Conservation (phyloP, 2,797 vertebrate species). For the Neosalanx taihuensis region DNA sequence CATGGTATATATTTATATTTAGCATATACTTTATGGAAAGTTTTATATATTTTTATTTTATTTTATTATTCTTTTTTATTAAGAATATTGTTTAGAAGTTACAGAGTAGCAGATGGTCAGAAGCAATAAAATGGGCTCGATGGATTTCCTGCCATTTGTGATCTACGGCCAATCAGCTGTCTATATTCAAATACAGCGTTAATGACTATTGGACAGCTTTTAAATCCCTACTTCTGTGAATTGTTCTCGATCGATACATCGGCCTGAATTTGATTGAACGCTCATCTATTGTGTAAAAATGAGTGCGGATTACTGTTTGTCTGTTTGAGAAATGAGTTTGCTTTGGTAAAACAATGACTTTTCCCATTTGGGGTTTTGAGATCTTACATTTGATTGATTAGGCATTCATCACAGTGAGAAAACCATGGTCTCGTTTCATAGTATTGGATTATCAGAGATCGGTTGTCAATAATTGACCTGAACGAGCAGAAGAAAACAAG, state of each 20-base stretch:
- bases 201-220: conserved; percentile 65
- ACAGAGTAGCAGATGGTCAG: conserved; percentile 20
- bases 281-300: conserved; percentile 63
- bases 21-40: not conserved
- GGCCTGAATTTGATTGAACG: conserved; percentile 69
- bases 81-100: not conserved
- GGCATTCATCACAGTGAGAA: conserved; percentile 33
- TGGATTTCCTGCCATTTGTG: conserved; percentile 72
- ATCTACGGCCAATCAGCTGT: conserved; percentile 69
- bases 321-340: conserved; percentile 55
- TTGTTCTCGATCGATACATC: conserved; percentile 69
- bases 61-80: too few species aligned
- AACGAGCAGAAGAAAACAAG: not conserved
- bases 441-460: conserved; percentile 34
- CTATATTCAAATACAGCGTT: conserved; percentile 65
- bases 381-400: conserved; percentile 37
- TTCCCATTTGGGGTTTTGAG: conserved; percentile 16
- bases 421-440: conserved; percentile 22
- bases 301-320: conserved; percentile 57
- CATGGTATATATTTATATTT: too few species aligned
- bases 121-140: conserved; percentile 47
- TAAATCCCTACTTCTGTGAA: conserved; percentile 68
- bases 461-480: conserved; percentile 17
- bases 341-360: conserved; percentile 34
- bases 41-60: not conserved